phyloP scores from a whole-genome alignment of 2,113 vertebrate genomes.

The Zosterops hypoxanthus region DNA sequence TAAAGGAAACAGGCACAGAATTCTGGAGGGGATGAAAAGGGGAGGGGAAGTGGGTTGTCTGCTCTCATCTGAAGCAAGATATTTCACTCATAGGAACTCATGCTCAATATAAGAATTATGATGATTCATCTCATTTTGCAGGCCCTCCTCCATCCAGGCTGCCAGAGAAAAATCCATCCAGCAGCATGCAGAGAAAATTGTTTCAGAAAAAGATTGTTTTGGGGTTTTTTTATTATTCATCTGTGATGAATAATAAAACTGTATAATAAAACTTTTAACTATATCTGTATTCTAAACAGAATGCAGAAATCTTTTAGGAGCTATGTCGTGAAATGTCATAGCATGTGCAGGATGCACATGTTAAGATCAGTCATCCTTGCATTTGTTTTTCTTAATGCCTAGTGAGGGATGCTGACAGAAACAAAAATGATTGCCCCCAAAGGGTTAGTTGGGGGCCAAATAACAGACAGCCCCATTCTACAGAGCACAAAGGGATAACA shows the following conservation, averaged over 20 bases:
- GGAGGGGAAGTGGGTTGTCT: not conserved
- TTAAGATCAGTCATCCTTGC: not conserved
- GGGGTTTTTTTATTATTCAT: not conserved
- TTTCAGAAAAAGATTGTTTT: not conserved
- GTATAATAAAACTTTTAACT: not conserved
- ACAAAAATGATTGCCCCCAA: not conserved
- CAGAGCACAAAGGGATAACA: not conserved
- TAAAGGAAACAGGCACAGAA: not conserved
- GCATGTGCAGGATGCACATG: accelerated
- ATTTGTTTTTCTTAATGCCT: not conserved
- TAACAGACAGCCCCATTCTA: not conserved
- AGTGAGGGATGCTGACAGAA: not conserved
- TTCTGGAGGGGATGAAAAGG: not conserved
- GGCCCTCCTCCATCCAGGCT: not conserved
- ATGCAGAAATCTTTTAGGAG: not conserved
- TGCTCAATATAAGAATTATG: not conserved
- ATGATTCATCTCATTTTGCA: not conserved
- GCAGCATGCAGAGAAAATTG: not conserved
- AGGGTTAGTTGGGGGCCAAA: not conserved
- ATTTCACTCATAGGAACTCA: not conserved
- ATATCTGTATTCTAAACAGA: not conserved
- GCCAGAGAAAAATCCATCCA: not conserved
- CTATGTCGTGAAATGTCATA: not conserved
- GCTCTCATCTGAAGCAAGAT: not conserved
- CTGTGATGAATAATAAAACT: not conserved